Evolutionary conservation across 2,113 vertebrate species (phyloP), one percentile per base, ranked within the genome.

Genomic region (Garra rufa): DNA sequence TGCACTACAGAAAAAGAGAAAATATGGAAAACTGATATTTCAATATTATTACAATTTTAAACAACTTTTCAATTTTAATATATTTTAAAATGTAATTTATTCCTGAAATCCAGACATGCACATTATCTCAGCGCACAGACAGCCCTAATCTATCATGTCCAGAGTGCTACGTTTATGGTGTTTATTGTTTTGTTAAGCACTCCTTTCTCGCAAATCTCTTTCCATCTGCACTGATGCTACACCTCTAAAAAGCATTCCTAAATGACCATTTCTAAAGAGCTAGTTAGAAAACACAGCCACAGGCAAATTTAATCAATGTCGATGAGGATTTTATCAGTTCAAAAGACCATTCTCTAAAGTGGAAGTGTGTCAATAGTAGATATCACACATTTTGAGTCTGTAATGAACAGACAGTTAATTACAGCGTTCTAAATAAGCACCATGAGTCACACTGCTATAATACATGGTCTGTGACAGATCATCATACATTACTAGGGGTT

Each of bases 341-440:
- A 74, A 48, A 74, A 48, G 6, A n/a, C 13, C 43, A 46, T 74
- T 74, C n/a, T 74, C 70, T 74, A 46, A 43, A 73, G 70, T 74
- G 70, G 41, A 74, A 26, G 11, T 74, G 24, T 74, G 70, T 74
- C 71, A 75, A 17, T 10, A 28, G 46, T 9, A 76, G 28, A 19
- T 21, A 21, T 55, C 9, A 34, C 8, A 52, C 6, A 38, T 9
- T 13, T 52, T 30, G 26, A 76, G 46, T 55, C 43, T 28, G 24
- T 74, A 38, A 55, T 55, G 17, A 0, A 76, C 46, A 75, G 46
- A 76, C 28, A 21, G 73, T 6, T 76, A n/a, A 34, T 76, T 50
- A 52, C 19, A 76, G 17, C 1, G 3, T 21, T 76, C n/a, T 57
- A n/a, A 57, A 76, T 76, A 9, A 55, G 17, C 0, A 13, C 17